Evolutionary conservation across 2,888 invertebrate genomes (phyloP).

Genomic region (Timandra comae): DNA sequence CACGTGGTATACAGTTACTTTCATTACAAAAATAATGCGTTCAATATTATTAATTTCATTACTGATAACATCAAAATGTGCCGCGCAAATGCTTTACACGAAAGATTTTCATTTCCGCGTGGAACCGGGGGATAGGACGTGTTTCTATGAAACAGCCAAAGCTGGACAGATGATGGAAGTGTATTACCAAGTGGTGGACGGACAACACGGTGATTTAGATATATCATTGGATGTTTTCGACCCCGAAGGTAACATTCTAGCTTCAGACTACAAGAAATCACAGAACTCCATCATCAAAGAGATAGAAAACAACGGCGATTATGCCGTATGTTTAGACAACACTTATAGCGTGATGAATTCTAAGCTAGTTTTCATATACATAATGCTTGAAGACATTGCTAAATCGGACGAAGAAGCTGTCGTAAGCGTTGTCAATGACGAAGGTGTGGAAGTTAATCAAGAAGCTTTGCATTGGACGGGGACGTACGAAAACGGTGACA

Average conservation of each 20-base stretch:
- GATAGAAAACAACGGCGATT: slow-evolving; percentile 81
- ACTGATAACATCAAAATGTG: slow-evolving; percentile 21
- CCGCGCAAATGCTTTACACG: slow-evolving; percentile 37
- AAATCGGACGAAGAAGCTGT: slow-evolving; percentile 40
- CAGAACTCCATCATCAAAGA: slow-evolving; percentile 82
- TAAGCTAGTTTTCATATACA: slow-evolving; percentile 88
- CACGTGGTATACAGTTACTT: too few relatives aligned
- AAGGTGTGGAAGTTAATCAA: slow-evolving; percentile 38
- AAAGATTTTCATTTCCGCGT: slow-evolving; percentile 55
- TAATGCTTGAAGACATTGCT: slow-evolving; percentile 81
- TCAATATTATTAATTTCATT: slow-evolving; percentile 14
- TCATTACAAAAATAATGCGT: too few relatives aligned
- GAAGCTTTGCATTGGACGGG: slow-evolving; percentile 56
- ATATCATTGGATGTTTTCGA: slow-evolving; percentile 84
- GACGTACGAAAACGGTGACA: slow-evolving; percentile 33
- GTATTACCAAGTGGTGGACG: slow-evolving; percentile 81
- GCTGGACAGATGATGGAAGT: slow-evolving; percentile 56
- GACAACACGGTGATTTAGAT: slow-evolving; percentile 89
- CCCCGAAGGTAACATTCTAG: slow-evolving; percentile 77
- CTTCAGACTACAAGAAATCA: slow-evolving; percentile 81
- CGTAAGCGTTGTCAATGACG: slow-evolving; percentile 24
- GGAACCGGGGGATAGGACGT: slow-evolving; percentile 52
- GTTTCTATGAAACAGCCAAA: slow-evolving; percentile 53
- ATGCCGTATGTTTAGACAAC: slow-evolving; percentile 91
- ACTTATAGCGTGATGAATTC: slow-evolving; percentile 86